Percentiles rank a stretch among this genome's conserved stretches.
These are phyloP conservation scores for Larimichthys polyactis DNA, from an alignment of 2,113 vertebrate species.

Conservation along the genomic window DNA sequence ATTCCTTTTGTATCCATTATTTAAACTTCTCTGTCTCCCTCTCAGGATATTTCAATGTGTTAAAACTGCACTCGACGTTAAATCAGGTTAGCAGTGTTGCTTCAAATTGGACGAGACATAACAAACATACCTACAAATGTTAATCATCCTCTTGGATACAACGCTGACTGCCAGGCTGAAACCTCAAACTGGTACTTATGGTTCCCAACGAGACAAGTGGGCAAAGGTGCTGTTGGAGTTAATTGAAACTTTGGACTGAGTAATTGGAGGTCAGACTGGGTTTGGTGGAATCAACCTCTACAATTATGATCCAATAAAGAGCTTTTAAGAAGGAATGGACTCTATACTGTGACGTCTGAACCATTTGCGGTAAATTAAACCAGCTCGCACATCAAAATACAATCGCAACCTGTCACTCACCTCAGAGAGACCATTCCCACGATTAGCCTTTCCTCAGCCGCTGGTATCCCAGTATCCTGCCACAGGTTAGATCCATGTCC, in stretches of 20 bases:
- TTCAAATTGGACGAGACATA: neutral
- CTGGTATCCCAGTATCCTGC: constrained; percentile 69
- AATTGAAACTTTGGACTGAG: constrained; percentile 64
- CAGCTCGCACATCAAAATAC: constrained; percentile 3
- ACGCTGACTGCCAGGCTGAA: neutral
- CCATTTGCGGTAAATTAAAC: constrained; percentile 22
- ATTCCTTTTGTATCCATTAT: neutral
- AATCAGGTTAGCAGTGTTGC: neutral
- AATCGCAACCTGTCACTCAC: constrained; percentile 70
- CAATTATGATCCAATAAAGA: constrained; percentile 65
- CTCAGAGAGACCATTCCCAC: constrained; percentile 65
- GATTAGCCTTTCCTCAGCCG: constrained; percentile 49
- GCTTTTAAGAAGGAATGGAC: constrained; percentile 23
- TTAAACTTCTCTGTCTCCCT: neutral
- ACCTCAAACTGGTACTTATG: constrained; percentile 3
- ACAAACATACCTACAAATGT: neutral
- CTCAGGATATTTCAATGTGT: neutral
- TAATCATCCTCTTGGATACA: constrained; percentile 9
- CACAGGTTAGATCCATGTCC: constrained; percentile 80
- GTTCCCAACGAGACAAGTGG: constrained; percentile 50
- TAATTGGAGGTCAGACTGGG: constrained; percentile 63
- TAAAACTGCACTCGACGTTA: neutral
- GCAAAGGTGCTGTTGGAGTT: constrained; percentile 65
- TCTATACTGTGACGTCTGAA: neutral
- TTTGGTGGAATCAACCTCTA: constrained; percentile 31